Evolutionary conservation across 1,140 invertebrate genomes (phyloP), one percentile per base, ranked within the genome.

Genomic region (Panonychus citri): DNA sequence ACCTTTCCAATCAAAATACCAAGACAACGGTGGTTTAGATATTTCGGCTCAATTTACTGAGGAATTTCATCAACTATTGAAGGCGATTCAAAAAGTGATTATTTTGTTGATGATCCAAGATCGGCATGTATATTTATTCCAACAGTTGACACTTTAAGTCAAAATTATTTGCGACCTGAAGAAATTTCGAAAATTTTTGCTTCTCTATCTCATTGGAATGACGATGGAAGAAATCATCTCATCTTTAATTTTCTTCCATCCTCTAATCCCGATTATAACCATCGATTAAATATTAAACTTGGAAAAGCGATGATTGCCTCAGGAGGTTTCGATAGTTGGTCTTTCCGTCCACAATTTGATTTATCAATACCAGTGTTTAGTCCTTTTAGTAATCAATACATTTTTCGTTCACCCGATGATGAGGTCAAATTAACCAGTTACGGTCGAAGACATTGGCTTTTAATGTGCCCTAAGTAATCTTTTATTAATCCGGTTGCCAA

Each of bases 81-180:
- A 79, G 62, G 74, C 81, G 27, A 80, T 91, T 60, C 67, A 73
- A 51, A 75, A 27, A 88, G 84, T 68, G 79, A 79, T 68, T 89
- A 84, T 74, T 87, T 87, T 65, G 85, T 83, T 17, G 69, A 79
- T 8, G 80, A 88, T 72, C 84, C 85, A 3, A 71, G 78, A 39
- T 79, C 86, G 66, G 86, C 87, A 4, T 93, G 87, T 65, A 70
- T 93, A n/a, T 83, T 88, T 64, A 70, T 91, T 39, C 83, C 85
- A 56, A 81, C 82, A 19, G 77, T 89, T 63, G 86, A 90, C 69
- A 78, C 80, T 3, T 69, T 89, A 8, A 86, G 86, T 74, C 82
- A 88, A 67, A 82, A 86, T 65, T 76, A 76, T 65, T 71, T 91
- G 56, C 75, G 77, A 60, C 27, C 65, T 39, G 77, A 80, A 67